Conservation (phyloP, 2,113 vertebrate genomes). For the Triplophysa siluroides region DNA sequence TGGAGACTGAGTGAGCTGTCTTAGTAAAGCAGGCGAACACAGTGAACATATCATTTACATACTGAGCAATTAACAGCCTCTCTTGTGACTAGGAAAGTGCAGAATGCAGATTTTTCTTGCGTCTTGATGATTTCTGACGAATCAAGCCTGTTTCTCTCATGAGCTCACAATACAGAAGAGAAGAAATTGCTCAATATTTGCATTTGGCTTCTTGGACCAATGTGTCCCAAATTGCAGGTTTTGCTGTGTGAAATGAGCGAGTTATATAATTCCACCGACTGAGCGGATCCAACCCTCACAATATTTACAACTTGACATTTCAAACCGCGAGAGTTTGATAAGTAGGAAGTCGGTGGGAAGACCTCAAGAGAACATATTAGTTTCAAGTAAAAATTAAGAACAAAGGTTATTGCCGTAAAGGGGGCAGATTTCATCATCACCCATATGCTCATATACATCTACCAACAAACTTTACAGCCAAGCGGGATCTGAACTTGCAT, state of each 20-base stretch:
- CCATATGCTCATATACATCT: too few species aligned
- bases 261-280: slow-evolving; percentile 43
- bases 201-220: slow-evolving; percentile 52
- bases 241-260: slow-evolving; percentile 40
- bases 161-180: slow-evolving; percentile 12
- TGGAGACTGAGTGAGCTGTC: slow-evolving; percentile 18
- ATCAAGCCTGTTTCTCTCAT: background rate
- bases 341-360: background rate
- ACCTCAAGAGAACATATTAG: background rate
- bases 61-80: slow-evolving; percentile 51
- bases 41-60: slow-evolving; percentile 43
- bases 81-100: slow-evolving; percentile 40
- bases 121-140: slow-evolving; percentile 21
- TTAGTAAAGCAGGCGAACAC: background rate
- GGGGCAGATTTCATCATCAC: too few species aligned
- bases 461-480: too few species aligned
- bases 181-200: slow-evolving; percentile 48
- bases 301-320: slow-evolving; percentile 34
- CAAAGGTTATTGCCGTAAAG: too few species aligned
- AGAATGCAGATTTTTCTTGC: slow-evolving; percentile 33
- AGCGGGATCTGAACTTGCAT: too few species aligned
- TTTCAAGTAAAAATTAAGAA: background rate
- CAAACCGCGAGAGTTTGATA: background rate
- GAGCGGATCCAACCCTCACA: slow-evolving; percentile 35
- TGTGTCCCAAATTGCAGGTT: slow-evolving; percentile 35